Percentiles rank a stretch among this genome's conserved stretches.
Evolutionary conservation across 92 coral and sea anemone species (phyloP).

Genomic region (Phenganax stokvisi): DNA sequence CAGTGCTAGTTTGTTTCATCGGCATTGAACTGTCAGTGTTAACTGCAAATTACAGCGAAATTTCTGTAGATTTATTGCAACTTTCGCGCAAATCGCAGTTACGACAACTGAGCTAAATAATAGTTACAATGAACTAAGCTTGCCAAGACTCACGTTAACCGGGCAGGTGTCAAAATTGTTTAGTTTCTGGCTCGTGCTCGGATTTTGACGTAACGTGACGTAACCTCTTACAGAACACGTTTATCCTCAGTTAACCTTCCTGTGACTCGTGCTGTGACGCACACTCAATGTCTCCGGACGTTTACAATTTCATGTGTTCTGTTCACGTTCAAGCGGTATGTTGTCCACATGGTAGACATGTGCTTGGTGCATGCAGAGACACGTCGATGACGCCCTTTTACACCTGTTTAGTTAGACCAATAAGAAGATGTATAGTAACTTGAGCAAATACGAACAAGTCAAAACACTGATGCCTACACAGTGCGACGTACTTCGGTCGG

Average conservation of each 20-base stretch:
- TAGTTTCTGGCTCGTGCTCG: no score
- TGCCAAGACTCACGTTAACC: no score
- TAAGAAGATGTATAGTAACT: conserved; percentile 9
- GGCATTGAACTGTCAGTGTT: background rate
- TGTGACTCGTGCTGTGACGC: conserved; percentile 9
- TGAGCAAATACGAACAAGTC: background rate
- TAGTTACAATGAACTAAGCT: no score
- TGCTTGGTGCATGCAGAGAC: background rate
- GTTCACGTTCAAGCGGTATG: background rate
- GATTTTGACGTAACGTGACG: no score
- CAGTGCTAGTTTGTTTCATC: background rate
- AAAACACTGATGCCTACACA: background rate
- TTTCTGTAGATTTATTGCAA: background rate
- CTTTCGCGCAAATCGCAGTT: background rate
- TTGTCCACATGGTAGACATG: conserved; percentile 22
- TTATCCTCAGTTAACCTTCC: background rate
- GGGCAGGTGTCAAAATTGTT: no score
- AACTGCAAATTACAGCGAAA: background rate
- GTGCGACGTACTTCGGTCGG: background rate
- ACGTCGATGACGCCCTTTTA: conserved; percentile 15
- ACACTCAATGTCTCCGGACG: background rate
- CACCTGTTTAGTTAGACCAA: conserved; percentile 24
- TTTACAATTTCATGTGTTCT: background rate
- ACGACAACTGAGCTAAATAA: background rate
- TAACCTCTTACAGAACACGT: no score